Percentiles rank a stretch among this genome's conserved stretches.
Conservation (phyloP, 1,140 invertebrate species). For the Drosophila malerkotliana region DNA sequence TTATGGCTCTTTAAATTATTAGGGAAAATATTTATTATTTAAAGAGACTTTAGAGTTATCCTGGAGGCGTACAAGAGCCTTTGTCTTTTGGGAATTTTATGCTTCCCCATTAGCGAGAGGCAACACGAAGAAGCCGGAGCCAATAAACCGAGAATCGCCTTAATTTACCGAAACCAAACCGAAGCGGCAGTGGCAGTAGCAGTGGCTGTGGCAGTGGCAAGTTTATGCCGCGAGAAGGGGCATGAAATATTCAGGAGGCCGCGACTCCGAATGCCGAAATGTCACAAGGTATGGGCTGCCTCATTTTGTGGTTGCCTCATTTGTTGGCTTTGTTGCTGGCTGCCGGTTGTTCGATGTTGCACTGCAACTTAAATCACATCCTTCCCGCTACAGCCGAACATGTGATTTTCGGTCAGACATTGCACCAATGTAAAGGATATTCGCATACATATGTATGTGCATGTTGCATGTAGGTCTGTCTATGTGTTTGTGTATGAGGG, state of each 20-base stretch:
- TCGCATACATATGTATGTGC: not conserved
- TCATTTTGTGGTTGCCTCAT: constrained; percentile 29
- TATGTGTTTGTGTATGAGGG: no score
- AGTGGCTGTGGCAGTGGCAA: constrained; percentile 6
- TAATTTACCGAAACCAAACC: constrained; percentile 60
- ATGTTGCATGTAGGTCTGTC: no score
- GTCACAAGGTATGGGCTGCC: constrained; percentile 34
- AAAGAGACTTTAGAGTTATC: not conserved
- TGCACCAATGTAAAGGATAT: constrained; percentile 29
- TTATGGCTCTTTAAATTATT: not conserved
- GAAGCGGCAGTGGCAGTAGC: not conserved
- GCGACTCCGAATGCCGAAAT: constrained; percentile 56
- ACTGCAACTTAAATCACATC: constrained; percentile 81
- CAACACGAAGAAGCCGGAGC: constrained; percentile 23
- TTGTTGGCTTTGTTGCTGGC: constrained; percentile 27
- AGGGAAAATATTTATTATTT: not conserved
- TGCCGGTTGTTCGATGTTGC: constrained; percentile 36
- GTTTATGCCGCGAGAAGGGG: constrained; percentile 46
- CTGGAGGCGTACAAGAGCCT: not conserved
- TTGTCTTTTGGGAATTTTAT: not conserved
- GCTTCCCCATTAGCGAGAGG: not conserved
- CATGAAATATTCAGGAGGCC: constrained; percentile 79
- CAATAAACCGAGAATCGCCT: constrained; percentile 67
- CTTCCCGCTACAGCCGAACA: constrained; percentile 79
- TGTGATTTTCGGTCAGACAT: constrained; percentile 79